phyloP scores from a whole-genome alignment of 1,140 invertebrate species.

The Heliconius eleuchia region DNA sequence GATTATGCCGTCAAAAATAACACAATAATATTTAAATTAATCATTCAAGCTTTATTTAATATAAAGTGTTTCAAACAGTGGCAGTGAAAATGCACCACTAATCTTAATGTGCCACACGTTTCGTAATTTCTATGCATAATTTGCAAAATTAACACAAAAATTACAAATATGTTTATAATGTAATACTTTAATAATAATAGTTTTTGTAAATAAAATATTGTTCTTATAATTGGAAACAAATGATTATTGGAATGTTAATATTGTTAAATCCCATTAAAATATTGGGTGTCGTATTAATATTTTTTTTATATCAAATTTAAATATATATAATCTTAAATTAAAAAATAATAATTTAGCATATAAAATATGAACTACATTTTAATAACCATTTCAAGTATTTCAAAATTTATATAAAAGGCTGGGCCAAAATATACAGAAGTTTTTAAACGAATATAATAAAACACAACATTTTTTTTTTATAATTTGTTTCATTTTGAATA shows the following conservation, averaged over 20 bases:
- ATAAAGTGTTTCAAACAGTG: not conserved
- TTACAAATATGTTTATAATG: not conserved
- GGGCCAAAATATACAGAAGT: too few relatives aligned
- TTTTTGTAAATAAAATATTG: not conserved
- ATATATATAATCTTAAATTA: too few relatives aligned
- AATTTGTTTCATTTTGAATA: too few relatives aligned
- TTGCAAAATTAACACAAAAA: not conserved
- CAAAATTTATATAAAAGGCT: too few relatives aligned
- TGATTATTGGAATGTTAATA: not conserved
- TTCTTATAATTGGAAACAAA: not conserved
- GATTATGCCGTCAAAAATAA: constrained; percentile 15
- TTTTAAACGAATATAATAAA: too few relatives aligned
- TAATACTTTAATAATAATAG: not conserved
- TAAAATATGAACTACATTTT: not conserved
- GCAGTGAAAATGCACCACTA: constrained; percentile 10
- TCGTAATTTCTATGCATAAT: not conserved
- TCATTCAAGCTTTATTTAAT: not conserved
- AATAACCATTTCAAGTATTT: too few relatives aligned
- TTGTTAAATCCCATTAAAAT: not conserved
- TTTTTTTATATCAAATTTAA: too few relatives aligned
- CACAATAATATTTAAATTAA: not conserved
- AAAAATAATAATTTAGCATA: not conserved
- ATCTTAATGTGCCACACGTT: not conserved
- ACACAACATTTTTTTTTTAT: too few relatives aligned
- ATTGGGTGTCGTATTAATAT: not conserved